A percentile compares a stretch with the other conserved stretches of the same genome.
Conservation (phyloP, 2,888 invertebrate species). For the Andrena dorsata region DNA sequence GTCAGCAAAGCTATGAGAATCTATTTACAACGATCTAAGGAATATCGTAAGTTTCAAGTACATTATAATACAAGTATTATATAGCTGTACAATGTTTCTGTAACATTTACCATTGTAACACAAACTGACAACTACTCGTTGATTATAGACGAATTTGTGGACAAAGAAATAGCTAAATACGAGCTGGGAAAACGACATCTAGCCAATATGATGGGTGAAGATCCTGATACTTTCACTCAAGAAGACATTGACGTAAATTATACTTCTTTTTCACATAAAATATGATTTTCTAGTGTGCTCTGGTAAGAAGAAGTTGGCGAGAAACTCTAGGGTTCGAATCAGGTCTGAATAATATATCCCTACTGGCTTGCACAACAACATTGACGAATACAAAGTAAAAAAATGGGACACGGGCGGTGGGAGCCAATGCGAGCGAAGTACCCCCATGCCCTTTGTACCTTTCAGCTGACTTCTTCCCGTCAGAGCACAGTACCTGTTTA, state of each 20-base stretch:
- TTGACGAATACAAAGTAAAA: too few species aligned
- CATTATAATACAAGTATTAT: background rate
- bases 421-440: too few species aligned
- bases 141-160: conserved; percentile 91
- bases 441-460: too few species aligned
- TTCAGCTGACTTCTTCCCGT: too few species aligned
- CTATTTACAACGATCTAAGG: conserved; percentile 93
- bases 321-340: too few species aligned
- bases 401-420: too few species aligned
- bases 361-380: too few species aligned
- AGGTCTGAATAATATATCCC: too few species aligned
- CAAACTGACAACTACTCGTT: conserved; percentile 22
- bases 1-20: conserved; percentile 96
- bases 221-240: conserved; percentile 95
- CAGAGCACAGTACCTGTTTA: too few species aligned
- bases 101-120: background rate
- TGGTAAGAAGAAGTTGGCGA: too few species aligned
- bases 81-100: background rate
- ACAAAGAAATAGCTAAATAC: conserved; percentile 91
- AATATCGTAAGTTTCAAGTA: conserved; percentile 87
- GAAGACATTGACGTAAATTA: conserved; percentile 92
- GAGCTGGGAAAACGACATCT: conserved; percentile 97
- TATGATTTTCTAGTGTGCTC: background rate
- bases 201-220: conserved; percentile 99
- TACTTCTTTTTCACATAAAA: background rate